These are phyloP conservation scores for Tridacna gigas DNA, from an alignment of 2,888 invertebrate genomes.

Conservation along the genomic window DNA sequence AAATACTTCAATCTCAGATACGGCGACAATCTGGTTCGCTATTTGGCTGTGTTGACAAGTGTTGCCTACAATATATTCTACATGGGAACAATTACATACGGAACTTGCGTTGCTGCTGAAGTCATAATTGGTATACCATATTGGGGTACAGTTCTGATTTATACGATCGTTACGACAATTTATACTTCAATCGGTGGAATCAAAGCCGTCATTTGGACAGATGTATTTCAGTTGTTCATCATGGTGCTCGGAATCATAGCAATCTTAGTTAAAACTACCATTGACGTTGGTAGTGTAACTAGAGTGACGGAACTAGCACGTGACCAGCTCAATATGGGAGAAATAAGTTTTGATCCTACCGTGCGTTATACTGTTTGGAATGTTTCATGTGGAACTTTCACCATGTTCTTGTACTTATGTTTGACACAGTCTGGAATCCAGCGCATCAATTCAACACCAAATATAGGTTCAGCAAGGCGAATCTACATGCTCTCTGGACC, in stretches of 20 bases:
- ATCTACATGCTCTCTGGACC: conserved; percentile 36
- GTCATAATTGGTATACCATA: conserved; percentile 39
- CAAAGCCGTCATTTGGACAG: conserved; percentile 52
- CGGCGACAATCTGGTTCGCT: conserved; percentile 30
- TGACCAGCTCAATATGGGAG: conserved; percentile 17
- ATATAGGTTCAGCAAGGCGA: not conserved
- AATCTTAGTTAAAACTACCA: conserved; percentile 35
- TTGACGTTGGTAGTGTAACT: conserved; percentile 24
- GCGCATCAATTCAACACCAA: conserved; percentile 40
- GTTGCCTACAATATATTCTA: conserved; percentile 31
- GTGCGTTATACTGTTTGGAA: conserved; percentile 43
- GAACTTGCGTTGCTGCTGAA: conserved; percentile 38
- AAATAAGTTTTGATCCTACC: conserved; percentile 40
- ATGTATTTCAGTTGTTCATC: conserved; percentile 42
- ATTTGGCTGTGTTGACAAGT: conserved; percentile 9
- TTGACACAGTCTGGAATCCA: conserved; percentile 50
- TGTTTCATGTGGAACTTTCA: conserved; percentile 29
- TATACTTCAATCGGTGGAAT: conserved; percentile 50
- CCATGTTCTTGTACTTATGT: conserved; percentile 12
- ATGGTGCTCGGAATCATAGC: conserved; percentile 47
- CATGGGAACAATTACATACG: conserved; percentile 38
- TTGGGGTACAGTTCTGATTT: conserved; percentile 43
- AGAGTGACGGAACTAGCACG: conserved; percentile 4
- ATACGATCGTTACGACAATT: conserved; percentile 39
- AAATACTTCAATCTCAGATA: conserved; percentile 43